phyloP scores from a whole-genome alignment of 2,888 invertebrate species.

The Drosophila mulleri region DNA sequence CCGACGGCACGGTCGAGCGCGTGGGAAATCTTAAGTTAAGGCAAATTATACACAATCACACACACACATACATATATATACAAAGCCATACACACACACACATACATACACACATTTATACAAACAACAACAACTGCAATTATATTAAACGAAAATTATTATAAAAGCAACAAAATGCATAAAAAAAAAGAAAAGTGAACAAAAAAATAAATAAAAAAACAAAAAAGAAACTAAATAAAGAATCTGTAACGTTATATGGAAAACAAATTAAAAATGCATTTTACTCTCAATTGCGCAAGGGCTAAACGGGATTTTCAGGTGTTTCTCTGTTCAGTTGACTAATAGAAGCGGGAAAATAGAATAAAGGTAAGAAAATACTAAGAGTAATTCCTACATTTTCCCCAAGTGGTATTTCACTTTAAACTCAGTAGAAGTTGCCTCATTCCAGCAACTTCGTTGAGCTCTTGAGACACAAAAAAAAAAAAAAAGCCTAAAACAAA shows the following conservation, averaged over 20 bases:
- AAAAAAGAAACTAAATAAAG: slow-evolving; percentile 75
- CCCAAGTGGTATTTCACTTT: neutral
- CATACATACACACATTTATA: slow-evolving; percentile 50
- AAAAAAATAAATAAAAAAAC: slow-evolving; percentile 56
- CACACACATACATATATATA: slow-evolving; percentile 22
- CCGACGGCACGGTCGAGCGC: slow-evolving; percentile 22
- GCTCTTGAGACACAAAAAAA: neutral
- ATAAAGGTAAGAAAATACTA: neutral
- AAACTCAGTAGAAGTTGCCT: neutral
- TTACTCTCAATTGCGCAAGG: slow-evolving; percentile 14
- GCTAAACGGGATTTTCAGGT: neutral
- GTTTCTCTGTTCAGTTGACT: too few relatives aligned
- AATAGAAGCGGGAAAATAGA: too few relatives aligned
- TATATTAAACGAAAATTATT: slow-evolving; percentile 74
- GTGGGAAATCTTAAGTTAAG: slow-evolving; percentile 66
- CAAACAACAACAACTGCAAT: slow-evolving; percentile 71
- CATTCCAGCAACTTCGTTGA: neutral
- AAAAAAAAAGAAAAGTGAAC: slow-evolving; percentile 61
- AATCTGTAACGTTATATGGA: slow-evolving; percentile 84
- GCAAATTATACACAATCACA: slow-evolving; percentile 58
- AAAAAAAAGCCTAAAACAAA: neutral
- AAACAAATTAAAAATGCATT: slow-evolving; percentile 61
- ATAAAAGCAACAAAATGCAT: slow-evolving; percentile 63
- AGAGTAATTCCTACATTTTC: neutral
- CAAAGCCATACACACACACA: slow-evolving; percentile 25